Conservation (phyloP, 2,797 vertebrate species). For the Macroramphosus scolopax region DNA sequence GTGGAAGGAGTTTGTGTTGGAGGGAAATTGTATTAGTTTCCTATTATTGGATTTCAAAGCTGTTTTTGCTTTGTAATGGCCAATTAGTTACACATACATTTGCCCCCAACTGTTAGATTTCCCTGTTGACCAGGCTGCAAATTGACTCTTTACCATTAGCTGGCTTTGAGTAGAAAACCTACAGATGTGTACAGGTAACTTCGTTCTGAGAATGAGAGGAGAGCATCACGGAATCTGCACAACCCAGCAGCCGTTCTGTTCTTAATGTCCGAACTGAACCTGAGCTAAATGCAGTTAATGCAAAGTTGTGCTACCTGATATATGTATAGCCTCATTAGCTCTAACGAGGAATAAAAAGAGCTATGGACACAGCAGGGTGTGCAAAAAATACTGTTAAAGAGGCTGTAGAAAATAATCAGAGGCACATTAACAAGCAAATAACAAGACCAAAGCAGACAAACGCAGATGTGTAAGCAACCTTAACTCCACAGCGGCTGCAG, state of each 20-base stretch:
- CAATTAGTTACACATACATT: conserved; percentile 67
- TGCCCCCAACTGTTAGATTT: conserved; percentile 55
- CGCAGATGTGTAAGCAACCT: no score
- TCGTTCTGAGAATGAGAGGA: conserved; percentile 11
- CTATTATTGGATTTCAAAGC: conserved; percentile 55
- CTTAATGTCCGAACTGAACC: no score
- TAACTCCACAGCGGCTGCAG: no score
- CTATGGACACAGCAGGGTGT: no score
- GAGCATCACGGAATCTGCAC: background rate
- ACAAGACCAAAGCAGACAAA: no score
- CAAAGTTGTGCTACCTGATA: conserved; percentile 22
- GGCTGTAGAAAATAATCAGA: no score
- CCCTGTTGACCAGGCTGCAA: conserved; percentile 56
- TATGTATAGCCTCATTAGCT: conserved; percentile 35
- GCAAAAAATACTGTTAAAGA: no score
- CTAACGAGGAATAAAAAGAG: no score
- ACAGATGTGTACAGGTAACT: background rate
- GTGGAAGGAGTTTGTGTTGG: conserved; percentile 55
- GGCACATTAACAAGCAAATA: no score
- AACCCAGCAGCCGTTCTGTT: no score
- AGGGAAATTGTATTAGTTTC: conserved; percentile 50
- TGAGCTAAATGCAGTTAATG: no score
- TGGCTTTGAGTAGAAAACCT: conserved; percentile 18
- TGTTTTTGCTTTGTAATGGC: conserved; percentile 59
- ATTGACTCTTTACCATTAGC: conserved; percentile 42